Base-by-base conservation (phyloP, 2,797 vertebrate genomes). In the Anas bahamensis region DNA sequence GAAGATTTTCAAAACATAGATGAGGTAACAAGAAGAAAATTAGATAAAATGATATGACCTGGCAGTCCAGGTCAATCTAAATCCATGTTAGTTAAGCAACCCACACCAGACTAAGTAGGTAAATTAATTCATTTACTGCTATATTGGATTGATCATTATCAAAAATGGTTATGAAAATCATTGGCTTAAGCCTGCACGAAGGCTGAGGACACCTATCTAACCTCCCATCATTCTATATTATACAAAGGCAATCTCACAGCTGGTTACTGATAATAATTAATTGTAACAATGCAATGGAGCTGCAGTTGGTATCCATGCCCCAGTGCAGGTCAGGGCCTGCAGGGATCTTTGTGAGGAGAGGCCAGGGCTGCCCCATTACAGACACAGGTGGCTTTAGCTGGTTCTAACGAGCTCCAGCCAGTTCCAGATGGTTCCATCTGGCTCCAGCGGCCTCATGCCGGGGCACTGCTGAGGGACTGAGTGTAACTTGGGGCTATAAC, bases 361-460 rank as follows among this genome's bases (percentile, higher is more conserved):
- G 9, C 10, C 9, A 6, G 22, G 37, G 9, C 28, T 50, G 15
- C 26, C 29, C 8, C 0, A 0, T 28, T 46, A 29, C 24, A 16
- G 65, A 53, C 42, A 59, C 13, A 46, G 28, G 35, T 0, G 1
- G 9, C 39, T 83, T 21, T n/a, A 23, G n/a, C 41, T 0, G 1
- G 13, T 46, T 83, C 50, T n/a, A 52, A 31, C 17, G 37, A 46
- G 9, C 17, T 48, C 39, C 16, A 44, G 28, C 35, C 0, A 0
- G 10, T 39, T 83, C 56, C 46, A 33, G 46, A 12, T 48, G 46
- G 11, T 22, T 48, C 55, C 56, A 22, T 24, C 41, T 0, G 1
- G 11, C n/a, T 83, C 42, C 35, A 46, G 31, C 1, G 6, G 18
- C 52, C 39, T 18, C 26, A 53, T 33, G 17, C 7, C 24, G 46